Evolutionary conservation across 2,888 invertebrate genomes (phyloP).

Genomic region (Apodemia mormo): DNA sequence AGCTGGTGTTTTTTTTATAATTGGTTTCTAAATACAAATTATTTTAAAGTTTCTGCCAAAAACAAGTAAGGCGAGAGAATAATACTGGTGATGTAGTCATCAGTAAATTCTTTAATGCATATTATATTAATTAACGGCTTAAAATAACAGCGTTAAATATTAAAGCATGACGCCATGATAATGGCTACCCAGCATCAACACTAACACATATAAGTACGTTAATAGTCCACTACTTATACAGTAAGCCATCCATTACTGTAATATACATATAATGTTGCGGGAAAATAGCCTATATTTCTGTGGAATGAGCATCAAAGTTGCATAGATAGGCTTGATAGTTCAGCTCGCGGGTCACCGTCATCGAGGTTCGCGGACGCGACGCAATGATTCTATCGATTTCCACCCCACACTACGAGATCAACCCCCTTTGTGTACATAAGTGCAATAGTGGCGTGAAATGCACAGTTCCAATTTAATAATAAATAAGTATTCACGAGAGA

Average conservation of each 20-base stretch:
- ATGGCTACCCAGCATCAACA: conserved; percentile 7
- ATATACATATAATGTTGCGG: conserved; percentile 2
- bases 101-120: conserved; percentile 2
- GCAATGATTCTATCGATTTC: conserved; percentile 79
- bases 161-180: conserved; percentile 14
- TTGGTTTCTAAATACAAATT: too few species aligned
- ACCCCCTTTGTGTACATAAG: conserved; percentile 40
- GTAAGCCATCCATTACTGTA: conserved; percentile 19
- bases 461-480: conserved; percentile 32
- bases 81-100: too few species aligned
- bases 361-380: conserved; percentile 43
- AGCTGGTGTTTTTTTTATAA: too few species aligned
- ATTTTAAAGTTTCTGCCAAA: too few species aligned
- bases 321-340: conserved; percentile 16
- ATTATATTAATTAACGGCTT: conserved; percentile 13
- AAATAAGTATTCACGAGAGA: conserved; percentile 23
- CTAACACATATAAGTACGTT: conserved; percentile 11
- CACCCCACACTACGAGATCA: conserved; percentile 42
- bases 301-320: conserved; percentile 22
- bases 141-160: conserved; percentile 6
- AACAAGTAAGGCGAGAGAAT: too few species aligned
- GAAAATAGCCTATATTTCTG: conserved; percentile 25
- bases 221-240: conserved; percentile 7
- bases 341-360: conserved; percentile 48
- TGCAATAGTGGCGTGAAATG: conserved; percentile 35